Evolutionary conservation across 2,888 invertebrate species (phyloP), one percentile per base, ranked within the genome.

Genomic region (Campoplex capitator): DNA sequence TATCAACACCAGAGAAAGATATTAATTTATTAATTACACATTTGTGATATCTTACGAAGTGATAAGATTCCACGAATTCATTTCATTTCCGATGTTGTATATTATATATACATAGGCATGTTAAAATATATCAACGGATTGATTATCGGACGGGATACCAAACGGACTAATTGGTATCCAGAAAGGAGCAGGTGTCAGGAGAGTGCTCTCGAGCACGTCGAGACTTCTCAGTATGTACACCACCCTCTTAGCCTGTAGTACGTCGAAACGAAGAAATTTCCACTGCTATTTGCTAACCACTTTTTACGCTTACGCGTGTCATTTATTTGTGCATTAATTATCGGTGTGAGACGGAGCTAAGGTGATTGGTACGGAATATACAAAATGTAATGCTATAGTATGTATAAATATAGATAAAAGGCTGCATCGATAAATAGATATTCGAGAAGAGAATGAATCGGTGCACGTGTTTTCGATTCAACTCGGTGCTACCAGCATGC

Each of bases 251-350:
- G 73, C 28, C 74, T 54, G 51, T 70, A 84, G 23, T 23, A 23
- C 67, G 78, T 54, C 74, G 84, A 81, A 82, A 75, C 82, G 87
- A 87, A 84, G 84, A 87, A 87, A 87, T 87, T 87, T 78, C 82
- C 84, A 78, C 78, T 32, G 81, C 83, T 82, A 67, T 80, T 80
- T 83, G 65, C 81, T 32, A 77, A 68, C 74, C 16, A 77, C 84
- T 87, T 86, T 87, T 79, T 84, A 71, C 71, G 42, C 81, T 75
- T 75, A 38, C 84, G 74, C 75, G 68, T 84, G 84, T 87, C 70
- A 87, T 87, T 87, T 84, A 87, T 87, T 78, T 78, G 75, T 87
- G 81, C 74, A 87, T 87, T 87, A 77, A 84, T 87, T 84, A 84
- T 84, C 70, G 45, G 73, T 51, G 68, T 35, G 62, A 28, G 35